These are phyloP conservation scores for Noctua pronuba DNA, from an alignment of 2,888 invertebrate species.

Conservation along the genomic window DNA sequence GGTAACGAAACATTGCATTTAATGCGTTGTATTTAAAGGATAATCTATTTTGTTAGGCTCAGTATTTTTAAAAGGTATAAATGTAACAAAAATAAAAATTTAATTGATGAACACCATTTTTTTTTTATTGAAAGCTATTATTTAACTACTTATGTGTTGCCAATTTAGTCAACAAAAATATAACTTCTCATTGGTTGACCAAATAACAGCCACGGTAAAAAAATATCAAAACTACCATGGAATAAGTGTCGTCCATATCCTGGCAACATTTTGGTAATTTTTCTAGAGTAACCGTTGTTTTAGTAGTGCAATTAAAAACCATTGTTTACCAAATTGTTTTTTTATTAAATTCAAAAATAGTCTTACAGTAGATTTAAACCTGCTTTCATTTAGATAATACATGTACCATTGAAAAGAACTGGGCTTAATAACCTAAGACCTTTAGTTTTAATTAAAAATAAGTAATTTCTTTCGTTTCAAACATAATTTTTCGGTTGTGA, in stretches of 20 bases:
- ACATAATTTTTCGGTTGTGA: slow-evolving; percentile 15
- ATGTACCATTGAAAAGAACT: neutral
- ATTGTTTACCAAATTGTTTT: neutral
- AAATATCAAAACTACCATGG: neutral
- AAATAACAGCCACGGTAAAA: neutral
- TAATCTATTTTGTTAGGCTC: slow-evolving; percentile 8
- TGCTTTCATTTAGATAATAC: neutral
- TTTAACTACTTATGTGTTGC: neutral
- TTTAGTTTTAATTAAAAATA: slow-evolving; percentile 52
- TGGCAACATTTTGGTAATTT: neutral
- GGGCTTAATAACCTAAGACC: neutral
- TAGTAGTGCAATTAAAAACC: neutral
- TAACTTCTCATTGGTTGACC: neutral
- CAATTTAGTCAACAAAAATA: neutral
- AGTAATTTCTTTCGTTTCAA: slow-evolving; percentile 15
- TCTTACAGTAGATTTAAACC: neutral
- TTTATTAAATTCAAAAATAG: neutral
- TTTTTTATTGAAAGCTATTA: neutral
- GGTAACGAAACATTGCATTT: slow-evolving; percentile 64
- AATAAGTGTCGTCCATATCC: neutral
- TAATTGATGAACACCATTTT: neutral
- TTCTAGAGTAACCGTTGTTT: neutral
- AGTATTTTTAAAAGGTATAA: slow-evolving; percentile 6
- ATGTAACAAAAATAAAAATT: neutral
- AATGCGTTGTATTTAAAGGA: slow-evolving; percentile 69